Evolutionary conservation across 2,888 invertebrate species (phyloP).

Genomic region (Catocala fraxini): DNA sequence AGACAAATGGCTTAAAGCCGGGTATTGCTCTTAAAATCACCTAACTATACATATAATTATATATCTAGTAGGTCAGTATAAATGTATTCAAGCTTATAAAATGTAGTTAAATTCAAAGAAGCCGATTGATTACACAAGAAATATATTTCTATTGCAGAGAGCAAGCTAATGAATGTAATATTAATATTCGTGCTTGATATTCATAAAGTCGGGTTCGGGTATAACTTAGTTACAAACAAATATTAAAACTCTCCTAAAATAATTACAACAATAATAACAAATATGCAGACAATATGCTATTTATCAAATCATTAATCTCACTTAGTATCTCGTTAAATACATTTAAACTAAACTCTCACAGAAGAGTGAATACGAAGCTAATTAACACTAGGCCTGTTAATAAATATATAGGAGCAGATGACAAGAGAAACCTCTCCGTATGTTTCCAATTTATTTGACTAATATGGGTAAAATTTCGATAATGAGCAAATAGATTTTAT

Average conservation of each 20-base stretch:
- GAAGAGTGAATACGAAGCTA: conserved; percentile 67
- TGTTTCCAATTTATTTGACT: conserved; percentile 71
- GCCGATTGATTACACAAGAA: conserved; percentile 56
- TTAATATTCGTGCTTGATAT: conserved; percentile 60
- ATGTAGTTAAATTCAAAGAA: conserved; percentile 34
- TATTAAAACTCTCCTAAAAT: conserved; percentile 86
- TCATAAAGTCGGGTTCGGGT: conserved; percentile 71
- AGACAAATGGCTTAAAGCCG: conserved; percentile 60
- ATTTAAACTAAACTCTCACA: conserved; percentile 71
- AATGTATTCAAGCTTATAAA: conserved; percentile 36
- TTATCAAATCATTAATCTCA: conserved; percentile 85
- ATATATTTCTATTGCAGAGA: conserved; percentile 59
- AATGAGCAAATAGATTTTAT: conserved; percentile 84
- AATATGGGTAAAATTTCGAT: conserved; percentile 81
- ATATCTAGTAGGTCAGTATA: conserved; percentile 33
- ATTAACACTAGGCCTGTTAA: conserved; percentile 69
- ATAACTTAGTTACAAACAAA: conserved; percentile 79
- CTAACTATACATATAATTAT: conserved; percentile 32
- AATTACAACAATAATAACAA: conserved; percentile 85
- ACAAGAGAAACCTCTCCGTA: conserved; percentile 36
- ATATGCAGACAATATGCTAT: conserved; percentile 74
- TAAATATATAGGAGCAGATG: conserved; percentile 42
- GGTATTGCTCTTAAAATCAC: conserved; percentile 36
- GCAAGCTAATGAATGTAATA: conserved; percentile 49
- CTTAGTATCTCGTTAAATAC: conserved; percentile 80